These are phyloP conservation scores for Scaptomyza flava DNA, from an alignment of 2,888 invertebrate species.

Conservation along the genomic window DNA sequence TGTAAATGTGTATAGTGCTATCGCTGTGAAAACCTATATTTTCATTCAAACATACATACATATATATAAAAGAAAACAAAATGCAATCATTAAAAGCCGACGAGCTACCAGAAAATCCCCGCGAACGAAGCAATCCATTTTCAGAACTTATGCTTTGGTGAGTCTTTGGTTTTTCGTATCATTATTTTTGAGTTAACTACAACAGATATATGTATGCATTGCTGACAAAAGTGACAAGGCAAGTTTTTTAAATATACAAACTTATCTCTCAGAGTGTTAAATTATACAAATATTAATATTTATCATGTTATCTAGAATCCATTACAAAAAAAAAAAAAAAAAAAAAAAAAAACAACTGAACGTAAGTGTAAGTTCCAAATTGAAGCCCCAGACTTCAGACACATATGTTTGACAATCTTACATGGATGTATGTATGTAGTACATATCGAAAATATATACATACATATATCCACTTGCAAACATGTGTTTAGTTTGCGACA, in stretches of 20 bases:
- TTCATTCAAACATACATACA: too few relatives aligned
- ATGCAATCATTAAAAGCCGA: constrained; percentile 84
- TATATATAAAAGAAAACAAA: constrained; percentile 23
- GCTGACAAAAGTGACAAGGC: constrained; percentile 2
- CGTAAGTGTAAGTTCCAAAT: constrained; percentile 3
- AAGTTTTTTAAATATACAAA: not conserved
- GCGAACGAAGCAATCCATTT: constrained; percentile 86
- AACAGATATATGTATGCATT: not conserved
- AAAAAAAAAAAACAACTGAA: not conserved
- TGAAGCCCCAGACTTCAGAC: not conserved
- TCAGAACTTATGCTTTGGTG: constrained; percentile 88
- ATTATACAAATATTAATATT: constrained; percentile 10
- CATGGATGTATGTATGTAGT: too few relatives aligned
- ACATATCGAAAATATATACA: not conserved
- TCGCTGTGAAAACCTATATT: not conserved
- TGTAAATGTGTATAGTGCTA: constrained; percentile 21
- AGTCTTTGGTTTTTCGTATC: constrained; percentile 33
- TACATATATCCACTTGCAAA: not conserved
- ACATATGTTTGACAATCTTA: not conserved
- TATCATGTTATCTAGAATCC: constrained; percentile 4
- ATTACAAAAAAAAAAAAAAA: not conserved
- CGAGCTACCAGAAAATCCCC: constrained; percentile 85
- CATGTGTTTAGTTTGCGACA: not conserved
- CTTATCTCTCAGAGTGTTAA: constrained; percentile 28
- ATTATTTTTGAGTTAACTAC: not conserved